These are phyloP conservation scores for Kryptopterus vitreolus DNA, from an alignment of 2,797 vertebrate species.

Conservation along the genomic window DNA sequence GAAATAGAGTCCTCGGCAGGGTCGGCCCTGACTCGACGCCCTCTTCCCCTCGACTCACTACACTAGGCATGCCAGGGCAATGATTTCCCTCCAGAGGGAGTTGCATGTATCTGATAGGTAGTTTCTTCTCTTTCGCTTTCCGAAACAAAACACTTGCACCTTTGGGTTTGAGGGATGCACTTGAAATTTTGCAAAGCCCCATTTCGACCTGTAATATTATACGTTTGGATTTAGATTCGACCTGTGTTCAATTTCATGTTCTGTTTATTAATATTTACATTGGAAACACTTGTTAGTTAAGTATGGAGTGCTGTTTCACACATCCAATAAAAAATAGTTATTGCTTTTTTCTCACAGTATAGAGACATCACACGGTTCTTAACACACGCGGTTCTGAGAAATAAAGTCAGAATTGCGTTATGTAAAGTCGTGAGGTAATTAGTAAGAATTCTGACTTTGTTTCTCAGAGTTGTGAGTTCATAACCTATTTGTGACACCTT, in stretches of 20 bases:
- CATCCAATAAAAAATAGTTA: too few species aligned
- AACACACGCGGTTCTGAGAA: too few species aligned
- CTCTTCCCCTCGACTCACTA: slow-evolving; percentile 48
- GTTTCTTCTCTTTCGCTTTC: slow-evolving; percentile 71
- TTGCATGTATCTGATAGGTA: slow-evolving; percentile 62
- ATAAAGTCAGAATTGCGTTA: too few species aligned
- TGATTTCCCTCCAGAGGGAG: slow-evolving; percentile 65
- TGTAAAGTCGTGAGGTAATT: too few species aligned
- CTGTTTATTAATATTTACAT: background rate
- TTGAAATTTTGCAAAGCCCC: slow-evolving; percentile 24
- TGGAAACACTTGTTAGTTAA: too few species aligned
- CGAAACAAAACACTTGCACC: slow-evolving; percentile 63
- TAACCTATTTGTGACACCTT: too few species aligned
- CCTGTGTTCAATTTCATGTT: too few species aligned
- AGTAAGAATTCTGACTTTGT: too few species aligned
- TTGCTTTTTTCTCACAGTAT: too few species aligned
- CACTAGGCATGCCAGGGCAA: slow-evolving; percentile 60
- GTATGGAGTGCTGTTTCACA: too few species aligned
- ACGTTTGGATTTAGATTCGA: slow-evolving; percentile 40
- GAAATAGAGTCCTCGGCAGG: slow-evolving; percentile 77
- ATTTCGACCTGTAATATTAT: slow-evolving; percentile 46
- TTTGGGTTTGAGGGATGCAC: slow-evolving; percentile 44
- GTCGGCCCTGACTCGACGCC: slow-evolving; percentile 68
- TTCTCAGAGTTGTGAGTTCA: too few species aligned
- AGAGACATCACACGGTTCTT: too few species aligned